Evolutionary conservation across 2,888 invertebrate genomes (phyloP), one percentile per base, ranked within the genome.

Genomic region (Ophion costatus): DNA sequence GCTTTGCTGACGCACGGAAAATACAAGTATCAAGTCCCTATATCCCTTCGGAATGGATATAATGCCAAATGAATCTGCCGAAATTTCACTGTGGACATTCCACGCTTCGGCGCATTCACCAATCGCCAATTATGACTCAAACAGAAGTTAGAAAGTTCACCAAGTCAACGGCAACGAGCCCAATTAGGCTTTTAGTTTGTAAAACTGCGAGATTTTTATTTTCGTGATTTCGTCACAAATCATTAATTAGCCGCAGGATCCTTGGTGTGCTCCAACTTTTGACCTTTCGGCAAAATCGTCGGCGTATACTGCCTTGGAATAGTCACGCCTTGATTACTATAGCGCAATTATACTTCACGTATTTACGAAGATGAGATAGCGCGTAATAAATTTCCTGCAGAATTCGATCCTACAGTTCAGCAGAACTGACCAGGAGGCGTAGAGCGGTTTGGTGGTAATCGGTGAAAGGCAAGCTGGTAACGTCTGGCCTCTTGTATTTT

Each of bases 401-500:
- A 38, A 67, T n/a, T 17, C 14, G 71, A 67, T 22, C 42, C 17
- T 56, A 61, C 17, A 63, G 64, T 22, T 51, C 29, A 64, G 38
- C n/a, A 57, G 17, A 38, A 38, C 38, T 61, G 42, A 78, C 73
- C 74, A 57, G 17, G 51, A 51, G 38, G 42, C 64, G 67, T 63
- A 59, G 45, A 77, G 75, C 33, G 66, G 69, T 80, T 75, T 24
- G 45, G 63, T 56, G 14, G 71, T 73, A 75, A 71, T 76, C 73
- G 80, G 83, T 83, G 83, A 83, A 83, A 83, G 83, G 83, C 75
- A 64, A 70, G 71, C 33, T 75, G 75, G 71, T 38, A 59, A 42
- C 56, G 42, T 83, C 79, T 84, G 87, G 86, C 86, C 87, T 84
- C 86, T 75, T 73, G 42, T 59, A 42, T 75, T 77, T 59, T 81